Evolutionary conservation across 1,140 invertebrate genomes (phyloP).

Genomic region (Cydia strobilella): DNA sequence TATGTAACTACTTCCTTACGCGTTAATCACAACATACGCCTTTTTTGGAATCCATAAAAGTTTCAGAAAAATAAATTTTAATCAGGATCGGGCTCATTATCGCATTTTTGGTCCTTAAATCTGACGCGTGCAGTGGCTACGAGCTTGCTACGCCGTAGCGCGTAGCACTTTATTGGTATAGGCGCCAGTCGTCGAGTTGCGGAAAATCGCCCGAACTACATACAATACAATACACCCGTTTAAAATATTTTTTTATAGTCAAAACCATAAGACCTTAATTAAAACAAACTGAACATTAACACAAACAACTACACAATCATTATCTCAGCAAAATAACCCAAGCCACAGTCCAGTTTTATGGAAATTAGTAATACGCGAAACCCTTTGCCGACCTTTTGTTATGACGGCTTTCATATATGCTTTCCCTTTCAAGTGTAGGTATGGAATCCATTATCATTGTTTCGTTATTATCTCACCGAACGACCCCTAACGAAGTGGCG

Average conservation of each 20-base stretch:
- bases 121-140: not conserved
- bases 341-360: not conserved
- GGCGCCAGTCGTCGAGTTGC: too few relatives aligned
- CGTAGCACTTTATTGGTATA: slow-evolving; percentile 2
- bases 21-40: too few relatives aligned
- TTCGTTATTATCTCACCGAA: slow-evolving; percentile 14
- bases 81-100: too few relatives aligned
- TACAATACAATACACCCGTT: too few relatives aligned
- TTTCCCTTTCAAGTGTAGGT: slow-evolving; percentile 1
- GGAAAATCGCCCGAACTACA: too few relatives aligned
- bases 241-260: too few relatives aligned
- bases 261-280: not conserved
- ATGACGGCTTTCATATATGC: slow-evolving; percentile 6
- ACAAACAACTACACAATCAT: not conserved
- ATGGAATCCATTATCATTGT: slow-evolving; percentile 7
- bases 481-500: slow-evolving; percentile 12
- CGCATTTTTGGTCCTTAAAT: too few relatives aligned
- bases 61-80: too few relatives aligned
- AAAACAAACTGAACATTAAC: not conserved
- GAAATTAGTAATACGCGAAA: not conserved
- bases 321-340: not conserved
- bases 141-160: not conserved
- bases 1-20: too few relatives aligned
- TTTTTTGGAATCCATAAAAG: too few relatives aligned
- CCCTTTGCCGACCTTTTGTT: not conserved